phyloP scores from a whole-genome alignment of 92 coral and sea anemone species.

The Chrysogorgia sp. region DNA sequence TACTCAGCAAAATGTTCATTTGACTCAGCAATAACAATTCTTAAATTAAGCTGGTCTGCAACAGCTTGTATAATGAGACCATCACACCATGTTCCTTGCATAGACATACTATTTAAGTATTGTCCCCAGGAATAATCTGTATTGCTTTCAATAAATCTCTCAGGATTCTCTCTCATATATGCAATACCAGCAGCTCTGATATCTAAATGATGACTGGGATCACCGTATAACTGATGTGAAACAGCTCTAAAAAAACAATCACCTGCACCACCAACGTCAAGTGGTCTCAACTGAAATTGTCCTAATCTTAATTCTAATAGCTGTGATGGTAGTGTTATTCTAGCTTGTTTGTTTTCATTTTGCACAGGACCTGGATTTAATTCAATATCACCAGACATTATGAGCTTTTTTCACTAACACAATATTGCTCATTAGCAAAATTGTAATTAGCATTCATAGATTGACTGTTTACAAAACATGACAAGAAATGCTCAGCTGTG shows the following conservation, averaged over 20 bases:
- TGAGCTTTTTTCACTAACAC: conserved; percentile 6
- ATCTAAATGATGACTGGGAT: too few relatives aligned
- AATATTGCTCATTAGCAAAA: conserved; percentile 10
- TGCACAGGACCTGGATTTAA: conserved; percentile 54
- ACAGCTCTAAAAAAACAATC: too few relatives aligned
- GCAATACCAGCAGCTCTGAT: too few relatives aligned
- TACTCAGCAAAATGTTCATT: conserved; percentile 32
- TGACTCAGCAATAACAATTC: conserved; percentile 32
- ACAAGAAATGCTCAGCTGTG: not conserved
- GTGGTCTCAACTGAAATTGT: conserved; percentile 39
- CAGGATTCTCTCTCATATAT: too few relatives aligned
- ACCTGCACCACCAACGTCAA: conserved; percentile 62
- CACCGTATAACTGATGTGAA: too few relatives aligned
- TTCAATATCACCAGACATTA: conserved; percentile 51
- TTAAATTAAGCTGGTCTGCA: conserved; percentile 38
- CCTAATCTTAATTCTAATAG: conserved; percentile 48
- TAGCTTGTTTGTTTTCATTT: conserved; percentile 16
- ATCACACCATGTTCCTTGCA: conserved; percentile 37
- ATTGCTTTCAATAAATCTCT: conserved; percentile 35
- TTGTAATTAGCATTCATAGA: not conserved
- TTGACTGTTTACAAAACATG: not conserved
- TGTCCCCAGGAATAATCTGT: conserved; percentile 19
- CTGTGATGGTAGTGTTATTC: conserved; percentile 4
- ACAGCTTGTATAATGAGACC: conserved; percentile 41
- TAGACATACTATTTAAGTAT: conserved; percentile 7